These are phyloP conservation scores for Solea solea DNA, from an alignment of 2,113 vertebrate genomes.

Conservation along the genomic window DNA sequence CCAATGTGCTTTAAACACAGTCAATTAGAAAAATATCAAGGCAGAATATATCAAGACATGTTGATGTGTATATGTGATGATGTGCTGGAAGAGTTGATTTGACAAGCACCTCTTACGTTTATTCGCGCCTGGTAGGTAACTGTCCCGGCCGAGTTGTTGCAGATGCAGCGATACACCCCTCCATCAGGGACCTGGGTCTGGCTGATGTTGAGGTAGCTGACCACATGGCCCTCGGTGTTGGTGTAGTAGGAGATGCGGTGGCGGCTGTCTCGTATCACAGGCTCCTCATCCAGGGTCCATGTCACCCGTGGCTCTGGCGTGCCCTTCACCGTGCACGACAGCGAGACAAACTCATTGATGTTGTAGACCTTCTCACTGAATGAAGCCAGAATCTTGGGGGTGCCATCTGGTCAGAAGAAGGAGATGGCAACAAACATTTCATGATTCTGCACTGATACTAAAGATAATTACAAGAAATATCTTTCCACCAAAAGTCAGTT, in stretches of 20 bases:
- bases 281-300: slow-evolving; percentile 96
- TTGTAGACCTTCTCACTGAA: slow-evolving; percentile 98
- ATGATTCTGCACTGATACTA: not conserved
- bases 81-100: slow-evolving; percentile 97
- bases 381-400: slow-evolving; percentile 96
- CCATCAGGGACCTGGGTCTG: slow-evolving; percentile 95
- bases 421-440: not conserved
- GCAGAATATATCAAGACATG: slow-evolving; percentile 78
- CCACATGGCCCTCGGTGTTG: slow-evolving; percentile 90
- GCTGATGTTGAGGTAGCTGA: slow-evolving; percentile 98
- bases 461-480: not conserved
- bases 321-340: slow-evolving; percentile 95
- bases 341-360: slow-evolving; percentile 93
- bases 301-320: slow-evolving; percentile 91
- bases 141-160: slow-evolving; percentile 98
- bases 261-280: slow-evolving; percentile 88
- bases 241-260: slow-evolving; percentile 94
- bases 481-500: not conserved
- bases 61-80: slow-evolving; percentile 80
- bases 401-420: slow-evolving; percentile 85
- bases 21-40: slow-evolving; percentile 45
- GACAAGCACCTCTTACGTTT: slow-evolving; percentile 99
- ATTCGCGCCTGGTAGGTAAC: slow-evolving; percentile 99
- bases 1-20: not conserved
- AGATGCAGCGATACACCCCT: slow-evolving; percentile 96